Evolutionary conservation across 2,888 invertebrate genomes (phyloP), one percentile per base, ranked within the genome.

Genomic region (Hemithea aestivaria): DNA sequence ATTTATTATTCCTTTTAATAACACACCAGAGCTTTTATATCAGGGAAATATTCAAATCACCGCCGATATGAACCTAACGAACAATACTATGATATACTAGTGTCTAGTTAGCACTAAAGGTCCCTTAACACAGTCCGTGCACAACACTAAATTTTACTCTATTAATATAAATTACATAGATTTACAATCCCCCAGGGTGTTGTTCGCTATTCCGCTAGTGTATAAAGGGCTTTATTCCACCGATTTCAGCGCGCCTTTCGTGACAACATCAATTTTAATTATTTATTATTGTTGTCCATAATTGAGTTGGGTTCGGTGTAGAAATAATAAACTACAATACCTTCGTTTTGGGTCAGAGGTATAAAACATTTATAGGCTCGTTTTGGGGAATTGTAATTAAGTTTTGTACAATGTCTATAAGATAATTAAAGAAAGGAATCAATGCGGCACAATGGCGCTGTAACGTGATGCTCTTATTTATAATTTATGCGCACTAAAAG

Each of bases 81-180:
- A 45, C 53, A 58, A 56, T 55, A 59, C 7, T 66, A 68, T 77
- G 77, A 79, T 74, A 72, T 66, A 77, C 53, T 62, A 56, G 59
- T 58, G 54, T 66, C 69, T 67, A 69, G 71, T 72, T 69, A 70
- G 62, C 53, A 60, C 59, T 45, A 40, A 56, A 55, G 77, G 74
- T 80, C 83, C 81, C 83, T 53, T 54, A 72, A 61, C 73, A 65
- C 58, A 67, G 62, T 71, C 71, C 71, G 56, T 59, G 66, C 73
- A 71, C 74, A 83, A 82, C 80, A 78, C 67, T 69, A 70, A 76
- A 79, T 81, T 75, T 63, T 46, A 50, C 60, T 58, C 79, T 78
- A 83, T 84, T 82, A 81, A 81, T 84, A 80, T 81, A 78, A 81
- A 84, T 85, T 80, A 82, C 74, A 68, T 69, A 70, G 72, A 81